Evolutionary conservation across 2,113 vertebrate genomes (phyloP).

Genomic region (Terrapene triunguis): DNA sequence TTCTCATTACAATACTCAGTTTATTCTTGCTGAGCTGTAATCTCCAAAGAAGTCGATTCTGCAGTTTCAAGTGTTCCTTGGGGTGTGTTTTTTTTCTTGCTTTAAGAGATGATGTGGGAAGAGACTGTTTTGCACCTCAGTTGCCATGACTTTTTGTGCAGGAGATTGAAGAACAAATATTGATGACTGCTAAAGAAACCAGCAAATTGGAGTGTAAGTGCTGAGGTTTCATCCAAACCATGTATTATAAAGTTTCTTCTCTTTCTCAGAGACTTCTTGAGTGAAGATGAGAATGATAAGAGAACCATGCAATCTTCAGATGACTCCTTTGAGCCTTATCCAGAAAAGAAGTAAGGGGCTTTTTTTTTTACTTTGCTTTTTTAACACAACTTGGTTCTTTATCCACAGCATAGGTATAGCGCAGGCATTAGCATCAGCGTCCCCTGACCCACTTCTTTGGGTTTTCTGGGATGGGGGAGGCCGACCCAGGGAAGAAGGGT

Average conservation of each 20-base stretch:
- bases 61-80: background rate
- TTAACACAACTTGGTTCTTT: accelerated
- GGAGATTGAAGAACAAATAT: background rate
- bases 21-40: background rate
- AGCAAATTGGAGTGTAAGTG: background rate
- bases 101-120: background rate
- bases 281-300: slow-evolving; percentile 85
- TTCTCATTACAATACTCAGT: background rate
- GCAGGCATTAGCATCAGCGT: background rate
- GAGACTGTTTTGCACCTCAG: background rate
- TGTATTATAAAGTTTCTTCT: slow-evolving; percentile 11
- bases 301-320: slow-evolving; percentile 83
- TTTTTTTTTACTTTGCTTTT: background rate
- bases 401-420: background rate
- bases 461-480: accelerated
- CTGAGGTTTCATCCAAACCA: accelerated
- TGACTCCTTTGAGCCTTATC: slow-evolving; percentile 85
- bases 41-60: background rate
- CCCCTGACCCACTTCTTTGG: background rate
- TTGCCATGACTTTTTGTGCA: accelerated
- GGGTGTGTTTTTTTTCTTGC: background rate
- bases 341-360: slow-evolving; percentile 85
- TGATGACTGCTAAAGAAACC: background rate
- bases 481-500: accelerated
- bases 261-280: slow-evolving; percentile 82